A percentile compares a stretch with the other conserved stretches of the same genome.
Conservation (phyloP, 1,140 invertebrate species). For the Platyscapa corneri region DNA sequence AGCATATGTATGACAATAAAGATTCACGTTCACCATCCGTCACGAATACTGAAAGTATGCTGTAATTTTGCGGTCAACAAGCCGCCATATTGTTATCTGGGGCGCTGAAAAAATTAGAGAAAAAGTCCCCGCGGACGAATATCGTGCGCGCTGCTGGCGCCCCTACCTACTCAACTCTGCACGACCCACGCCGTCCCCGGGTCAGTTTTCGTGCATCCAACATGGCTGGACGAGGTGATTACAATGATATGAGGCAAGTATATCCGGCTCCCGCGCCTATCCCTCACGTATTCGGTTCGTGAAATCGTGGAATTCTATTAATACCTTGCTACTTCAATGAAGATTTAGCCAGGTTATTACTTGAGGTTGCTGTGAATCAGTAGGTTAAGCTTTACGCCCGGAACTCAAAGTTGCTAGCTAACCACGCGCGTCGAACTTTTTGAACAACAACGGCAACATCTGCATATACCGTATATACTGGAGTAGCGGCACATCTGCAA, state of each 20-base stretch:
- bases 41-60: not conserved
- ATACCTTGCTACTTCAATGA: not conserved
- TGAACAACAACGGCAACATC: not conserved
- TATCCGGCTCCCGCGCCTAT: constrained; percentile 15
- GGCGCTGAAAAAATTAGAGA: not conserved
- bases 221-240: constrained; percentile 74
- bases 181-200: constrained; percentile 39
- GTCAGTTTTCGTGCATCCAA: constrained; percentile 70
- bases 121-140: constrained; percentile 26
- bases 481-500: not conserved
- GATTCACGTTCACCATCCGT: not conserved
- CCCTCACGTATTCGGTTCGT: not conserved
- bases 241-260: constrained; percentile 74
- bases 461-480: not conserved
- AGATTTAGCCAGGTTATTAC: not conserved
- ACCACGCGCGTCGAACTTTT: not conserved
- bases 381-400: not conserved
- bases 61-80: not conserved
- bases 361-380: not conserved
- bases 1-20: no score
- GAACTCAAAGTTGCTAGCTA: not conserved
- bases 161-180: constrained; percentile 4
- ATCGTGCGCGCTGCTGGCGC: constrained; percentile 33
- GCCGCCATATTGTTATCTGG: not conserved
- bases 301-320: not conserved